A percentile compares a stretch with the other conserved stretches of the same genome.
Conservation (phyloP, 2,797 vertebrate species). For the Poecilia gillii region DNA sequence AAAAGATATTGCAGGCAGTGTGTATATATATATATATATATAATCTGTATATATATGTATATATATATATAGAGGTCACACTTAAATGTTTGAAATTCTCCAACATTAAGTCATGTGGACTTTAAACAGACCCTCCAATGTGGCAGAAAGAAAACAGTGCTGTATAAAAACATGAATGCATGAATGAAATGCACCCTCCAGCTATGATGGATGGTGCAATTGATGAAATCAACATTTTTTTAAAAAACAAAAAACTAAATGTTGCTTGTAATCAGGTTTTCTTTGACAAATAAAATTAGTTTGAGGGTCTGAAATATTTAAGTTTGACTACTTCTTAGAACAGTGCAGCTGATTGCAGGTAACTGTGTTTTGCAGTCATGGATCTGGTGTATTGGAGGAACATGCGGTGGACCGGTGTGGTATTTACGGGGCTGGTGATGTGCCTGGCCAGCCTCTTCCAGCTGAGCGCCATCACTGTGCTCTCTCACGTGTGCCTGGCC, state of each 20-base stretch:
- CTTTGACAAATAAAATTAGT: neutral
- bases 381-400: conserved; percentile 90
- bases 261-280: neutral
- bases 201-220: neutral
- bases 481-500: conserved; percentile 83
- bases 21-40: too few species aligned
- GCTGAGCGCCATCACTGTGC: conserved; percentile 87
- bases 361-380: conserved; percentile 67
- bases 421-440: conserved; percentile 87
- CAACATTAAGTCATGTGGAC: neutral
- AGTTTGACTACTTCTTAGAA: neutral
- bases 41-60: too few species aligned
- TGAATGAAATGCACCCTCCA: too few species aligned
- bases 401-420: conserved; percentile 78
- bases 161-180: neutral
- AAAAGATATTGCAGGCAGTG: neutral
- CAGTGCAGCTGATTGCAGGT: neutral
- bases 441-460: conserved; percentile 88
- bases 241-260: neutral
- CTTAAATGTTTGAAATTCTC: neutral
- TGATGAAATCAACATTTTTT: neutral
- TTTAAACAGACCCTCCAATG: neutral
- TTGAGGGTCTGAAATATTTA: neutral
- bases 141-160: neutral
- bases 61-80: too few species aligned